phyloP scores from a whole-genome alignment of 1,140 invertebrate genomes.

The Ganaspis sp. region DNA sequence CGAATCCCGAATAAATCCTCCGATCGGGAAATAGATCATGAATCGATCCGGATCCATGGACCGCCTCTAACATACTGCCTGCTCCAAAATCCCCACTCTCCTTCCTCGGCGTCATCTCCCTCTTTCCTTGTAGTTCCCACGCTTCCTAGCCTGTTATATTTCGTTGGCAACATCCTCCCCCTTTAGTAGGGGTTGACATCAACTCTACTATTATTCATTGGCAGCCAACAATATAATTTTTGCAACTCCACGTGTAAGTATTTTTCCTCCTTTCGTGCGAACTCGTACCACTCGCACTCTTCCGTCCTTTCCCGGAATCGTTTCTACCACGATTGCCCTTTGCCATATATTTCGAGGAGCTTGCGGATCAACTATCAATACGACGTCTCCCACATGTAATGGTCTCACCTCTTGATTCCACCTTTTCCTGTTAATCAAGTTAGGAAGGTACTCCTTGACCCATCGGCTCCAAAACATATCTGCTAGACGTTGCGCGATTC shows the following conservation, averaged over 20 bases:
- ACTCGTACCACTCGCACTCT: constrained; percentile 7
- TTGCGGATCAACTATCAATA: constrained; percentile 15
- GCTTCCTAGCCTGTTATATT: too few relatives aligned
- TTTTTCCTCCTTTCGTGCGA: not conserved
- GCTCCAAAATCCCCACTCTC: too few relatives aligned
- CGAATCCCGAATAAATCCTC: too few relatives aligned
- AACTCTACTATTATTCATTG: not conserved
- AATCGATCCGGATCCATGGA: too few relatives aligned
- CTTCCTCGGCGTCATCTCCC: too few relatives aligned
- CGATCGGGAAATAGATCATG: too few relatives aligned
- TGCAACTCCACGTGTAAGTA: not conserved
- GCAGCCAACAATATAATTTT: constrained; percentile 4
- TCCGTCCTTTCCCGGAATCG: not conserved
- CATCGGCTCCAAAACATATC: constrained; percentile 32
- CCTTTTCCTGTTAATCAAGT: not conserved
- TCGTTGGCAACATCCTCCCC: constrained; percentile 7
- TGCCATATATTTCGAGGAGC: not conserved
- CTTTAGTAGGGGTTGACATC: not conserved
- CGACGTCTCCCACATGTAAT: constrained; percentile 10
- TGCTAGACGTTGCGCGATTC: not conserved
- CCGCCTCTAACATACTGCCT: too few relatives aligned
- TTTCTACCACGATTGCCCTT: not conserved
- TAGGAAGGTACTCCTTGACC: constrained; percentile 28
- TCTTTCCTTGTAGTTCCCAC: too few relatives aligned
- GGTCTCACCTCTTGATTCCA: not conserved